These are phyloP conservation scores for Cataglyphis albicans DNA, from an alignment of 2,888 invertebrate species.

Conservation along the genomic window DNA sequence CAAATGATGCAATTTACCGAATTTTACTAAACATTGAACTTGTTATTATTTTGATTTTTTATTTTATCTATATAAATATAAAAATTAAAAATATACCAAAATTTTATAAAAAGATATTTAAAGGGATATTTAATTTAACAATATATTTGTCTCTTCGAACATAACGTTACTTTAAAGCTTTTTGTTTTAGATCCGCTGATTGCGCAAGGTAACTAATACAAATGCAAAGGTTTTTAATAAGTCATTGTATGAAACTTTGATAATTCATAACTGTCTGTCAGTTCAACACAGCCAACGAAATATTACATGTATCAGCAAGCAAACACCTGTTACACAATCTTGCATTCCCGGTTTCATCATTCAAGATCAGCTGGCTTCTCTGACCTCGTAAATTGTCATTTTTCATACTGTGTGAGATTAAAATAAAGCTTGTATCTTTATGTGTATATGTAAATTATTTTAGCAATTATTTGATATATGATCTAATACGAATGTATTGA, in stretches of 20 bases:
- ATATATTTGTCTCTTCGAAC: not conserved
- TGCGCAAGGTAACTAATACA: constrained; percentile 12
- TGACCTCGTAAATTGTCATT: constrained; percentile 28
- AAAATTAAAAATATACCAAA: not conserved
- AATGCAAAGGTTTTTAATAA: constrained; percentile 21
- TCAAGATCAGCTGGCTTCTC: constrained; percentile 32
- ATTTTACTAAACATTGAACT: not conserved
- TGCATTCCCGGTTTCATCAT: constrained; percentile 13
- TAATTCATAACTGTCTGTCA: constrained; percentile 35
- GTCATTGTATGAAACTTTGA: not conserved
- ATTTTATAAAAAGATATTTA: not conserved
- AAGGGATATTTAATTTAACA: not conserved
- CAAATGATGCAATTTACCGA: not conserved
- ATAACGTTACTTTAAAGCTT: not conserved
- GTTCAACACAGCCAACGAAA: constrained; percentile 28
- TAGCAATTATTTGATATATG: not conserved
- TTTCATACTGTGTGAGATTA: not conserved
- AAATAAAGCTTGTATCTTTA: constrained; percentile 1
- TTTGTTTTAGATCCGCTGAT: constrained; percentile 4
- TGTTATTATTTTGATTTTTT: not conserved
- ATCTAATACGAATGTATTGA: not conserved
- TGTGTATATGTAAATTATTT: not conserved
- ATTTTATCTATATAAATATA: not conserved
- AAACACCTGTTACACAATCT: constrained; percentile 35
- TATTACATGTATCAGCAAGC: constrained; percentile 29